These are phyloP conservation scores for Lasiurus borealis DNA, from an alignment of 2,113 vertebrate genomes.

Conservation along the genomic window DNA sequence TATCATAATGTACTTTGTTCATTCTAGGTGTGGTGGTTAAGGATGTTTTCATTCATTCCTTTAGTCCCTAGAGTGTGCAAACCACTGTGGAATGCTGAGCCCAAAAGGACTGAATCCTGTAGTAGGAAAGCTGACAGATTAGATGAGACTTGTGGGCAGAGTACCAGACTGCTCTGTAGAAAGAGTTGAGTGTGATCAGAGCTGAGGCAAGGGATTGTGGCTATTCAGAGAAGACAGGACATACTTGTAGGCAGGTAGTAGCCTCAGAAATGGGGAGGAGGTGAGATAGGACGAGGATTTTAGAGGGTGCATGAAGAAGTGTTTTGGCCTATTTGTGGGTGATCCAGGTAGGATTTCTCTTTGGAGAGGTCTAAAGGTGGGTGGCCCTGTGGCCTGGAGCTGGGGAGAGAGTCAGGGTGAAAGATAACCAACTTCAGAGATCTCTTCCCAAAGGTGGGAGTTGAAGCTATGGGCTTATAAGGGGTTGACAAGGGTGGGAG, in stretches of 20 bases:
- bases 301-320: not conserved
- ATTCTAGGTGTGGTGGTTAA: not conserved
- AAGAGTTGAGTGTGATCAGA: not conserved
- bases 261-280: not conserved
- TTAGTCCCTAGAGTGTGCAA: not conserved
- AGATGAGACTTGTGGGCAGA: not conserved
- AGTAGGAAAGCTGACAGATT: not conserved
- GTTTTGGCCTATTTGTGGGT: not conserved
- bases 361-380: not conserved
- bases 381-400: not conserved
- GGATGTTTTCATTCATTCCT: slow-evolving; percentile 12
- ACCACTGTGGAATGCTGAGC: not conserved
- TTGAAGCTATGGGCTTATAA: not conserved
- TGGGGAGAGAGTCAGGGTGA: not conserved
- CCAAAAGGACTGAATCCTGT: no score
- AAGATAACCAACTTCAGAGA: not conserved
- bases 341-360: not conserved
- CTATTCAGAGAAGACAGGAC: not conserved
- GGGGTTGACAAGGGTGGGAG: not conserved
- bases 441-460: not conserved
- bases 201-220: not conserved
- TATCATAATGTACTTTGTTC: not conserved
- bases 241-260: not conserved
- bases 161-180: not conserved
- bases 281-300: not conserved